phyloP scores from a whole-genome alignment of 2,113 vertebrate genomes.

The Chrysemys picta region DNA sequence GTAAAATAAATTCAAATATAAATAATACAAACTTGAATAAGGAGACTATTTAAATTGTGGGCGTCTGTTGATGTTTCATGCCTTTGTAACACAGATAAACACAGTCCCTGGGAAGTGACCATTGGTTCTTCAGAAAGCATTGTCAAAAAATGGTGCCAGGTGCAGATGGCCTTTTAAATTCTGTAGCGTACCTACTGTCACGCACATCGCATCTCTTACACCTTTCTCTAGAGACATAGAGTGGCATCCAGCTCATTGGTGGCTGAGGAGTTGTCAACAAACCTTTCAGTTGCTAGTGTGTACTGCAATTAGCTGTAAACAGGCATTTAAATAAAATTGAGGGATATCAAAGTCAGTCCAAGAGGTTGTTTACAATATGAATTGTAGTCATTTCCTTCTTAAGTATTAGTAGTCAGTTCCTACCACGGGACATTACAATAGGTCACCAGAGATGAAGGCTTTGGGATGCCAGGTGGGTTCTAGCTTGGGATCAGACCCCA shows the following conservation, averaged over 20 bases:
- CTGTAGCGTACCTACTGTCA: background rate
- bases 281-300: background rate
- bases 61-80: background rate
- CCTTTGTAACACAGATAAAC: background rate
- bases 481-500: background rate
- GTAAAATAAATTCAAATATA: background rate
- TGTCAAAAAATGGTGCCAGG: background rate
- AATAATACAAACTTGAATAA: background rate
- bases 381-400: background rate
- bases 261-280: background rate
- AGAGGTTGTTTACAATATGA: background rate
- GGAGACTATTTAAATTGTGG: background rate
- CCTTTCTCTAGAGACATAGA: background rate
- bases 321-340: background rate
- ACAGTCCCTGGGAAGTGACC: background rate
- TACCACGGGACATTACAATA: accelerated
- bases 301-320: background rate
- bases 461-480: background rate
- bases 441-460: background rate
- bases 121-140: background rate
- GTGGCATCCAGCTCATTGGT: background rate
- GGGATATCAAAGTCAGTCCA: background rate
- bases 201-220: accelerated
- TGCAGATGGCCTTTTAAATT: background rate
- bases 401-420: background rate